phyloP scores from a whole-genome alignment of 2,888 invertebrate species.

The Emmelina monodactyla region DNA sequence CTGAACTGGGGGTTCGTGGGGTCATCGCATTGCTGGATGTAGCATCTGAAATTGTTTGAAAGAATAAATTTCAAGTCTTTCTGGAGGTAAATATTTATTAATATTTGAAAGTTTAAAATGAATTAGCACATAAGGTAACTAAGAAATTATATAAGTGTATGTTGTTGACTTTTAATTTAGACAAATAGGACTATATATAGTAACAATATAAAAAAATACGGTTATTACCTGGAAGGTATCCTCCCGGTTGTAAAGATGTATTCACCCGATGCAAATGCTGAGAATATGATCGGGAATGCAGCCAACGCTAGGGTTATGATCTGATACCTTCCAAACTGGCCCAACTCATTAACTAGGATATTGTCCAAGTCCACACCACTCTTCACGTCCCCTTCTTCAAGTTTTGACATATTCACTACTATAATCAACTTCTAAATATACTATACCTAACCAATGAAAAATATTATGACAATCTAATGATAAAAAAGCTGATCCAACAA shows the following conservation, averaged over 20 bases:
- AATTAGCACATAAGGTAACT: not conserved
- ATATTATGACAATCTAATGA: too few relatives aligned
- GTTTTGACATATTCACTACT: too few relatives aligned
- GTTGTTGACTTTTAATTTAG: too few relatives aligned
- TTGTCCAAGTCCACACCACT: constrained; percentile 36
- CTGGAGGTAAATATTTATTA: not conserved
- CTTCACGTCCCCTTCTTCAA: constrained; percentile 7
- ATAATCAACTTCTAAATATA: too few relatives aligned
- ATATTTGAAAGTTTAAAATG: not conserved
- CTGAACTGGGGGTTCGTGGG: constrained; percentile 25
- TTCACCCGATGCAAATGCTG: constrained; percentile 49
- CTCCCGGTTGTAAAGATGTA: constrained; percentile 54
- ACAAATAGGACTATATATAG: not conserved
- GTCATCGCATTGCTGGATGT: constrained; percentile 39
- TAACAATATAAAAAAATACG: not conserved
- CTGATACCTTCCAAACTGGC: constrained; percentile 51
- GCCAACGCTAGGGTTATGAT: constrained; percentile 38
- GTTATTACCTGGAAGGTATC: constrained; percentile 39
- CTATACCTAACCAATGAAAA: too few relatives aligned
- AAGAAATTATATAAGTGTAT: too few relatives aligned
- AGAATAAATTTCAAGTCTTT: not conserved
- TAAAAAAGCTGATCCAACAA: too few relatives aligned
- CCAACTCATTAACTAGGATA: constrained; percentile 43
- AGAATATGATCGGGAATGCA: constrained; percentile 46
- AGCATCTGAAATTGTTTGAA: constrained; percentile 26